A percentile compares a stretch with the other conserved stretches of the same genome.
phyloP scores from a whole-genome alignment of 2,888 invertebrate genomes.

The Drosophila conformis region DNA sequence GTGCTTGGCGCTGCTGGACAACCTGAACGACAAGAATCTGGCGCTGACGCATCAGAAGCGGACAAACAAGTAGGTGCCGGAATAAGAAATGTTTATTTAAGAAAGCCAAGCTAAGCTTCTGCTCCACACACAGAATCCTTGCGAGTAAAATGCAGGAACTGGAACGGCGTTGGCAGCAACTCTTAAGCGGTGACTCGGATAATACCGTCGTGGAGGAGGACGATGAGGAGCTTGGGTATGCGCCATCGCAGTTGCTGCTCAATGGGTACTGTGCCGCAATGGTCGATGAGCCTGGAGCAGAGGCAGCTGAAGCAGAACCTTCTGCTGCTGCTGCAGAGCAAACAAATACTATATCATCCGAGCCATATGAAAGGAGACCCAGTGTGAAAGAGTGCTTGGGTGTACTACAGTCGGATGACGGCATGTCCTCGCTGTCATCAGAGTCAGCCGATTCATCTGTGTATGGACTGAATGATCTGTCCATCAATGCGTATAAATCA shows the following conservation, averaged over 20 bases:
- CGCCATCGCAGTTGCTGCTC: constrained; percentile 88
- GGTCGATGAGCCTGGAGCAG: constrained; percentile 83
- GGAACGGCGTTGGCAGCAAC: constrained; percentile 90
- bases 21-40: constrained; percentile 93
- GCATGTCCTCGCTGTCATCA: constrained; percentile 82
- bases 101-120: neutral
- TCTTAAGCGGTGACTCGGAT: constrained; percentile 85
- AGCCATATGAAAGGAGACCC: constrained; percentile 75
- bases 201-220: constrained; percentile 64
- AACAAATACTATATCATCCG: constrained; percentile 75
- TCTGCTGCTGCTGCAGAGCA: constrained; percentile 79
- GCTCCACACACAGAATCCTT: constrained; percentile 87
- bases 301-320: constrained; percentile 23
- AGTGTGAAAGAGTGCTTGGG: constrained; percentile 57
- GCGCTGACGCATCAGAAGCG: constrained; percentile 94
- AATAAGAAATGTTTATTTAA: neutral
- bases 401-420: constrained; percentile 76
- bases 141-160: constrained; percentile 93
- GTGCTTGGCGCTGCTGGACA: constrained; percentile 92
- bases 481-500: constrained; percentile 75
- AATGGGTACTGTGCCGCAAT: constrained; percentile 87
- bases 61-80: constrained; percentile 89
- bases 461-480: constrained; percentile 77
- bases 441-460: constrained; percentile 84
- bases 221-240: constrained; percentile 72